These are phyloP conservation scores for Ptilodon capucinus DNA, from an alignment of 2,888 invertebrate genomes.

Conservation along the genomic window DNA sequence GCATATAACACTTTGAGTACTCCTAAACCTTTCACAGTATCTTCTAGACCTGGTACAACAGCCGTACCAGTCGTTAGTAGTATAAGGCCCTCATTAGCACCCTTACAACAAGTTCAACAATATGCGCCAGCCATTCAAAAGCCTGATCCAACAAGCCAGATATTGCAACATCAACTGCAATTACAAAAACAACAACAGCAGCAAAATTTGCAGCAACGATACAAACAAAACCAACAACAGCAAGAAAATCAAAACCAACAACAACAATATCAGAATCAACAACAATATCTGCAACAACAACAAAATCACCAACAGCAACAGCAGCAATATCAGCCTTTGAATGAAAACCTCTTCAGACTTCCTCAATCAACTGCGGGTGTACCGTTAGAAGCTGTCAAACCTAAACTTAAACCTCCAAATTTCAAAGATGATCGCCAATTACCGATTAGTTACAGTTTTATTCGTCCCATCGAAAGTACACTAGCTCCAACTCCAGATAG, in stretches of 20 bases:
- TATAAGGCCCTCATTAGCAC: constrained; percentile 30
- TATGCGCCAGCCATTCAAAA: constrained; percentile 43
- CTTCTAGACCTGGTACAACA: constrained; percentile 39
- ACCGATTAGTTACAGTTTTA: constrained; percentile 70
- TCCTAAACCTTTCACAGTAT: constrained; percentile 68
- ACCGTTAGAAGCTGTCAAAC: constrained; percentile 47
- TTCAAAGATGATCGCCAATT: constrained; percentile 73
- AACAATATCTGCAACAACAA: constrained; percentile 2
- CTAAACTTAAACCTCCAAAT: constrained; percentile 69
- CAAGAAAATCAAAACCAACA: constrained; percentile 8
- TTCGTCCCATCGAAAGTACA: constrained; percentile 41
- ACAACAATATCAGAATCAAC: not conserved
- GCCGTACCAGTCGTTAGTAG: constrained; percentile 33
- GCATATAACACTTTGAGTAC: constrained; percentile 71
- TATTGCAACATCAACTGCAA: constrained; percentile 2
- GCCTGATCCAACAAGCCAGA: constrained; percentile 31
- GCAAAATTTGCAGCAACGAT: not conserved
- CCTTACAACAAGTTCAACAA: constrained; percentile 21
- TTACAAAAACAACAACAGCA: not conserved
- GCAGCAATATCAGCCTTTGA: constrained; percentile 37
- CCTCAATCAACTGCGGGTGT: constrained; percentile 43
- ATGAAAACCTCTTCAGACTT: constrained; percentile 30
- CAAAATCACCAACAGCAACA: constrained; percentile 30
- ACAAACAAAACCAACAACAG: not conserved
- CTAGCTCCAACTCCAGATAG: constrained; percentile 32